Base-by-base conservation (phyloP, 2,797 vertebrate species). In the Myotis planiceps region DNA sequence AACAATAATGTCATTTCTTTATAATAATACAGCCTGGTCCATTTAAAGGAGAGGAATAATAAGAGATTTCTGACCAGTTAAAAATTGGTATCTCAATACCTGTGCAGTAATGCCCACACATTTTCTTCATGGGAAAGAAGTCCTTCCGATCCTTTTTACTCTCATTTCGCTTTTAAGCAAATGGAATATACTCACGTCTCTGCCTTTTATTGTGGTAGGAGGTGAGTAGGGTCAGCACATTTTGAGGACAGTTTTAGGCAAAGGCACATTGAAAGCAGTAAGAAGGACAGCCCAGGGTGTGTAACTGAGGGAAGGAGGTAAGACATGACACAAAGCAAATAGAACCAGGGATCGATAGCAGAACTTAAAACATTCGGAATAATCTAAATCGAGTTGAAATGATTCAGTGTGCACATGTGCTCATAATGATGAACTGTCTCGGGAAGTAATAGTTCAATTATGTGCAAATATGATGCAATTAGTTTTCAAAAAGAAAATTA, bases 121-220 rank as follows among this genome's bases (percentile, higher is more conserved):
- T 83, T 55, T 89, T 72, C 53, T 86, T 69, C 42, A 39, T 63
- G 75, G 58, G 88, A 71, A 78, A 83, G 21, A 74, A 78, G 27
- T n/a, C 76, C n/a, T 18, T 42, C 29, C 29, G 18, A 2, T 23
- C 9, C n/a, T 86, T 27, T 88, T 86, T 88, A 68, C 82, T 96
- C 42, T 95, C 58, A 58, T 45, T 91, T 92, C 39, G 32, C 69
- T 55, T 89, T 94, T 87, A 94, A 94, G 47, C 60, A 68, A 47
- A 63, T 53, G 2, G 21, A 37, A n/a, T 42, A 7, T 32, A 65
- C 49, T n/a, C 16, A 0, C 58, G 39, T n/a, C 49, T 82, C 32
- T 45, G 9, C 5, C 47, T 68, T 29, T 87, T 92, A 72, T 85
- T 63, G 15, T 88, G 39, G 75, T 5, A 19, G 53, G 63, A 58